Evolutionary conservation across 2,888 invertebrate species (phyloP).

Genomic region (Frankliniella fusca): DNA sequence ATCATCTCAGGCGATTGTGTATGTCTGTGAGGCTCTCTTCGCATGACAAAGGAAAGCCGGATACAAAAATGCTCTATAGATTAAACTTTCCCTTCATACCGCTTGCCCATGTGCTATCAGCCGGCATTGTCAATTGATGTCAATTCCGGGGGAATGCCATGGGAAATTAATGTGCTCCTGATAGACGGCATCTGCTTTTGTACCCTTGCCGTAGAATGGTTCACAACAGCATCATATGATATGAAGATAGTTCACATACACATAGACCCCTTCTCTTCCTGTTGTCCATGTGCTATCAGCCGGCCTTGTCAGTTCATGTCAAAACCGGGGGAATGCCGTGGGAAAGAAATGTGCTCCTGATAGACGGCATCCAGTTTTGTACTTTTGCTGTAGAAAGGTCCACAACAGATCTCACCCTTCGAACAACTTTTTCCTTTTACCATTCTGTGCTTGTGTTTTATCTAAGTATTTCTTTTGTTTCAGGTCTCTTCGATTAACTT

Average conservation of each 20-base stretch:
- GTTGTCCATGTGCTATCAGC: background rate
- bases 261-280: conserved; percentile 21
- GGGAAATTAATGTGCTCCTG: conserved; percentile 53
- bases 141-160: background rate
- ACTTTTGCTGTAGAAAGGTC: background rate
- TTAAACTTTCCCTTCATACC: background rate
- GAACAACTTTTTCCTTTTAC: conserved; percentile 42
- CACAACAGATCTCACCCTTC: conserved; percentile 32
- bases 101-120: background rate
- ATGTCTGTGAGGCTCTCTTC: background rate
- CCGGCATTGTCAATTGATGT: background rate
- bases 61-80: background rate
- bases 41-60: background rate
- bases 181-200: conserved; percentile 40
- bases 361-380: conserved; percentile 35
- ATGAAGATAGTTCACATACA: too few relatives aligned
- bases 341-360: conserved; percentile 54
- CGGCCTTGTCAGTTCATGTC: background rate
- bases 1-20: background rate
- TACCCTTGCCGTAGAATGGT: background rate
- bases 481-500: conserved; percentile 71
- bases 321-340: background rate
- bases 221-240: background rate
- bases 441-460: conserved; percentile 31
- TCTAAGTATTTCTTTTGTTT: conserved; percentile 49